phyloP scores from a whole-genome alignment of 2,888 invertebrate genomes.

The Ceramica pisi region DNA sequence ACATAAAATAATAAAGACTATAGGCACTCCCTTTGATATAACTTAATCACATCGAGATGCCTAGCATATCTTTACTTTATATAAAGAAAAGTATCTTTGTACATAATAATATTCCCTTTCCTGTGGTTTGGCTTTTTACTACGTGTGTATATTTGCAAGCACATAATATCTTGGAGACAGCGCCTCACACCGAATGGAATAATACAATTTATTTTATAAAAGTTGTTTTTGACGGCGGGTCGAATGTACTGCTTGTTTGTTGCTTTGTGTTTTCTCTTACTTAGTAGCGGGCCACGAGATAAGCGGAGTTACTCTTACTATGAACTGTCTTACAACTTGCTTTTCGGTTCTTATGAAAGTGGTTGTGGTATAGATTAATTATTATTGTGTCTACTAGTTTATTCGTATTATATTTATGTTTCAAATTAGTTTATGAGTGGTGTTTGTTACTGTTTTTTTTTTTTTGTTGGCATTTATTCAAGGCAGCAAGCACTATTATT shows the following conservation, averaged over 20 bases:
- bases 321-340: neutral
- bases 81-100: slow-evolving; percentile 9
- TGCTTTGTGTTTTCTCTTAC: slow-evolving; percentile 77
- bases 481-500: too few species aligned
- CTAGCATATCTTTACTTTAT: slow-evolving; percentile 6
- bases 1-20: slow-evolving; percentile 22
- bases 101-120: slow-evolving; percentile 21
- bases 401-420: too few species aligned
- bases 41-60: slow-evolving; percentile 23
- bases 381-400: too few species aligned
- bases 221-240: slow-evolving; percentile 84
- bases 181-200: slow-evolving; percentile 75
- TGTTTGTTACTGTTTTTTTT: too few species aligned
- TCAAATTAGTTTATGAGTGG: too few species aligned
- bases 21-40: slow-evolving; percentile 17
- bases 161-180: slow-evolving; percentile 62
- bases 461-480: too few species aligned
- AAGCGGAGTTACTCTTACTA: slow-evolving; percentile 33
- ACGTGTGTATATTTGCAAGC: slow-evolving; percentile 56
- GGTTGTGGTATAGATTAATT: too few species aligned
- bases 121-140: slow-evolving; percentile 54
- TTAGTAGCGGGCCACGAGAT: slow-evolving; percentile 67
- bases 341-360: too few species aligned
- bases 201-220: slow-evolving; percentile 85
- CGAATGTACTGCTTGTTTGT: slow-evolving; percentile 82